Conservation (phyloP, 2,113 vertebrate species). For the Ptilorrhoa leucosticta region DNA sequence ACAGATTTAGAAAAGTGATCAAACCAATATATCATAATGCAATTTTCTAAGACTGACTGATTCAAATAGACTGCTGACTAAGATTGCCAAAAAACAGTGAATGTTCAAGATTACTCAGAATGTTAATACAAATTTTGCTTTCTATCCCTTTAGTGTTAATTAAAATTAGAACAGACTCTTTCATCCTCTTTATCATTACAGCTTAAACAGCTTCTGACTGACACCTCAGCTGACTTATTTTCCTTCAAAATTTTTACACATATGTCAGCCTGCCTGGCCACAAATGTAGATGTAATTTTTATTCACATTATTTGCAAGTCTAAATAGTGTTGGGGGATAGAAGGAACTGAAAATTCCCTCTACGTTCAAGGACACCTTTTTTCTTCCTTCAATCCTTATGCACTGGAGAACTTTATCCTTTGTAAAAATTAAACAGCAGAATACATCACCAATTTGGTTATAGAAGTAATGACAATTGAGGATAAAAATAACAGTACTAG, state of each 20-base stretch:
- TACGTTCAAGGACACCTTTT: neutral
- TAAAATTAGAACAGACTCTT: slow-evolving; percentile 20
- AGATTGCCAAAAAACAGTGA: neutral
- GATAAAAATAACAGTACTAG: neutral
- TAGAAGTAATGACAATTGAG: neutral
- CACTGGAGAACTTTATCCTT: neutral
- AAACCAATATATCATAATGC: neutral
- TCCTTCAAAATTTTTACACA: neutral
- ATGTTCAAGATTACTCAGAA: slow-evolving; percentile 11
- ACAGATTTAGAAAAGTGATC: neutral
- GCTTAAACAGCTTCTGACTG: neutral
- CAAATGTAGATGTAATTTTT: neutral
- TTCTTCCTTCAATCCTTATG: neutral
- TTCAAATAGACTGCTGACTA: neutral
- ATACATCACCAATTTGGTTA: neutral
- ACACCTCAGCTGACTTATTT: neutral
- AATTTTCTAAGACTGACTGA: neutral
- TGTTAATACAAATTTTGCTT: neutral
- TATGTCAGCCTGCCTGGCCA: neutral
- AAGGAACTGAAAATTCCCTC: neutral
- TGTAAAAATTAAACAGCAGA: neutral
- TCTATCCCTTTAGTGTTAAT: neutral
- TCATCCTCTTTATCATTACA: neutral
- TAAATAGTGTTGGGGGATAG: neutral
- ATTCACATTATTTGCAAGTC: neutral